Base-by-base conservation (phyloP, 2,888 invertebrate genomes). In the Melinopterus prodromus region DNA sequence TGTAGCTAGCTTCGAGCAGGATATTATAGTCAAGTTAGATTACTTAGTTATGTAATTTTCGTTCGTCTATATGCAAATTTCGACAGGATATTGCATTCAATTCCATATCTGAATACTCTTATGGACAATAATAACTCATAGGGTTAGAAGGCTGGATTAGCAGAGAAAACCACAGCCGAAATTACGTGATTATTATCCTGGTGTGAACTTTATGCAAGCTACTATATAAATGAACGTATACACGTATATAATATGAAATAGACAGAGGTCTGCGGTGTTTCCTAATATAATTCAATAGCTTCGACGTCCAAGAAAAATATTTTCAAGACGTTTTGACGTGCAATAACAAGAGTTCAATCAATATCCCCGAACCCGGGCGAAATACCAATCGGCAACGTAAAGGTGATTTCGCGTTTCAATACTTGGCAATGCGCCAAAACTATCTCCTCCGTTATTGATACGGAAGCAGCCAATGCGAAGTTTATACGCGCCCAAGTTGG, bases 271-370 rank as follows among this genome's bases (percentile, higher is more conserved):
- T 5, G 69, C 1, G 36, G n/a, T 36, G n/a, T 74, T 74, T 74
- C 74, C 12, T 74, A 36, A 12, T 7, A 35, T 16, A 74, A 74
- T 74, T n/a, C 35, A 74, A 74, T 36, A n/a, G 74, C 35, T 9
- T n/a, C 9, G 53, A 53, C 36, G 37, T 26, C 74, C 74, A 74
- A 74, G 37, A 37, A 74, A 35, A 74, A 74, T 74, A 71, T 71
- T 26, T 26, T 35, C 16, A 15, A 35, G 36, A 74, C 36, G 37
- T 74, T 74, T 74, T 74, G 74, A 74, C 74, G 35, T 74, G 74
- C 74, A 74, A 74, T 74, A 74, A 74, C 74, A 74, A 35, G 74
- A 74, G 74, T 74, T 74, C 74, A 74, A 74, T 74, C 74, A 74
- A 74, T 74, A 74, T n/a, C n/a, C n/a, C n/a, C n/a, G n/a, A n/a